Percentiles rank a stretch among this genome's conserved stretches.
These are phyloP conservation scores for Pollicipes pollicipes DNA, from an alignment of 1,140 invertebrate genomes.

Conservation along the genomic window DNA sequence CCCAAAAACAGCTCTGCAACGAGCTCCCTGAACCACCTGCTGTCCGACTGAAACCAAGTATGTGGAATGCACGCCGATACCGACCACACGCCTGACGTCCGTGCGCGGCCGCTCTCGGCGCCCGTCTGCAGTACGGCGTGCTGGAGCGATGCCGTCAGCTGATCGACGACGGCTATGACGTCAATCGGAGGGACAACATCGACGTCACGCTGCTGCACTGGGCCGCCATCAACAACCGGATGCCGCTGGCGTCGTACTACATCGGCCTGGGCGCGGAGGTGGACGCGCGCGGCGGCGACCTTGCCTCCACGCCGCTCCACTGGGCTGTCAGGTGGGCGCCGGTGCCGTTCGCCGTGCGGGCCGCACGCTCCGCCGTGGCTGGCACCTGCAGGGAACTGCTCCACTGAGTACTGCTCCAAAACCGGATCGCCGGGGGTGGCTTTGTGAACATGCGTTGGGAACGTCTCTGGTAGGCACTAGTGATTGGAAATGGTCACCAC, in stretches of 20 bases:
- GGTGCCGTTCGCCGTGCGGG: no score
- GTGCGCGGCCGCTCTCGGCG: not conserved
- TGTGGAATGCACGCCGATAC: conserved; percentile 4
- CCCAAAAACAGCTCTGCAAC: not conserved
- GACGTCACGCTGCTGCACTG: conserved; percentile 95
- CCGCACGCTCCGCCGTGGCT: no score
- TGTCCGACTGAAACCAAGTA: not conserved
- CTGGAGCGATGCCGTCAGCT: conserved; percentile 64
- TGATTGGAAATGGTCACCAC: no score
- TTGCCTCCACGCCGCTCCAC: conserved; percentile 87
- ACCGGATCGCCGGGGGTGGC: conserved; percentile 3
- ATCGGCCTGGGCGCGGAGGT: conserved; percentile 71
- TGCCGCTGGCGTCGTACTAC: conserved; percentile 73
- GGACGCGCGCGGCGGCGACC: conserved; percentile 85
- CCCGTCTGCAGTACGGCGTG: conserved; percentile 53
- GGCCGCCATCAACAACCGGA: conserved; percentile 95
- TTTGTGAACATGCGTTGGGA: not conserved
- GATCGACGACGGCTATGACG: conserved; percentile 71
- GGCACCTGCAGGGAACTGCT: no score
- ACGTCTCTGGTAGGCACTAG: not conserved
- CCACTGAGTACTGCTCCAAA: no score
- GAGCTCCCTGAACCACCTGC: not conserved
- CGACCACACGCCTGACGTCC: conserved; percentile 8
- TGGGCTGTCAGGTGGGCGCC: conserved; percentile 56
- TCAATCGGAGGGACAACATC: conserved; percentile 72